These are phyloP conservation scores for Liodrosophila aerea DNA, from an alignment of 2,888 invertebrate genomes.

Conservation along the genomic window DNA sequence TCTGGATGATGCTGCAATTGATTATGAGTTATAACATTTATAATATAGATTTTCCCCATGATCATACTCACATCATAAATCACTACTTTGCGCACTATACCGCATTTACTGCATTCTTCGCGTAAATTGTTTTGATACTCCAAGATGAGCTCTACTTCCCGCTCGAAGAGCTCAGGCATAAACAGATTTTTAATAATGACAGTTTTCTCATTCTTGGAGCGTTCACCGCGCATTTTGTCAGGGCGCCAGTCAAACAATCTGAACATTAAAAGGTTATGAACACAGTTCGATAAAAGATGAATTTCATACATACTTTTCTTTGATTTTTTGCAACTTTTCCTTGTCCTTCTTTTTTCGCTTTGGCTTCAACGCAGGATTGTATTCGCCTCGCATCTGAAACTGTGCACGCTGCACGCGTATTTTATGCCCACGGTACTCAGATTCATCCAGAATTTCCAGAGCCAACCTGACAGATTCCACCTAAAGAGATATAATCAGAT, in stretches of 20 bases:
- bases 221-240: conserved; percentile 93
- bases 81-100: conserved; percentile 94
- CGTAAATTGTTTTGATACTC: conserved; percentile 95
- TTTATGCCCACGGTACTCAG: conserved; percentile 89
- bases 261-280: too few species aligned
- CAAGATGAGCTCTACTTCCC: conserved; percentile 92
- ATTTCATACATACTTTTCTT: conserved; percentile 88
- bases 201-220: conserved; percentile 93
- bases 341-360: conserved; percentile 95
- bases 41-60: background rate
- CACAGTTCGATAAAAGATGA: too few species aligned
- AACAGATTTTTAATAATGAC: conserved; percentile 98
- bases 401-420: conserved; percentile 95
- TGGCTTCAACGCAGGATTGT: conserved; percentile 95
- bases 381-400: conserved; percentile 96
- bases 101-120: conserved; percentile 94
- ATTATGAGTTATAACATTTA: background rate
- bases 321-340: conserved; percentile 94
- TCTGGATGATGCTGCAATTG: conserved; percentile 90
- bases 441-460: conserved; percentile 94
- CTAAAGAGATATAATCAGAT: conserved; percentile 80
- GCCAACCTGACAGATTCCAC: conserved; percentile 97
- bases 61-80: conserved; percentile 91
- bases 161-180: conserved; percentile 93
- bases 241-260: conserved; percentile 98